These are phyloP conservation scores for Brachionus asplanchnoidis DNA, from an alignment of 1,140 invertebrate genomes.

Conservation along the genomic window DNA sequence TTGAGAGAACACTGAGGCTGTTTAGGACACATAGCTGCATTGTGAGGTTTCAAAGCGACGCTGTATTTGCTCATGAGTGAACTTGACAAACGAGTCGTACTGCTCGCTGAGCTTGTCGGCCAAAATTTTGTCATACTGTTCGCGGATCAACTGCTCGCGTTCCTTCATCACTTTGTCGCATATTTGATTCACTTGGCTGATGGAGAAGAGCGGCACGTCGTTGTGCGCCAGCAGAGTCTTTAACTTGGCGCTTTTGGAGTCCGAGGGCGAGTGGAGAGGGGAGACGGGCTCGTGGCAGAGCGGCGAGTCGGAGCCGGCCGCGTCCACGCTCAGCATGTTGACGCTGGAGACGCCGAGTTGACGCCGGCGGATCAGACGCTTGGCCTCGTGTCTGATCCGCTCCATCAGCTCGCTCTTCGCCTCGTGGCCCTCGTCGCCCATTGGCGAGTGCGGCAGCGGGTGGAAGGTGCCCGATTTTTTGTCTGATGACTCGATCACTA, in stretches of 20 bases:
- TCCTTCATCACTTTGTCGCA: slow-evolving; percentile 90
- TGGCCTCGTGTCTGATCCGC: slow-evolving; percentile 13
- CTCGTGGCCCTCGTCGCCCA: neutral
- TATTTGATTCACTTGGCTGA: slow-evolving; percentile 84
- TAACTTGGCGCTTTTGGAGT: neutral
- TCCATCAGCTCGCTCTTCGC: neutral
- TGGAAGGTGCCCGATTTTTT: neutral
- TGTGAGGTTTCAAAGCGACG: slow-evolving; percentile 67
- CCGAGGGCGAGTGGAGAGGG: neutral
- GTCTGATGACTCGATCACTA: neutral
- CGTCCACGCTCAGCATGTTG: neutral
- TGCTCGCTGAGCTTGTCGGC: slow-evolving; percentile 87
- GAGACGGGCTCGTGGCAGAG: neutral
- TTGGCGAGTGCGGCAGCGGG: neutral
- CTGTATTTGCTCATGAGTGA: slow-evolving; percentile 91
- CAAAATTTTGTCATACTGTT: slow-evolving; percentile 86
- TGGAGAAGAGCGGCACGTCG: slow-evolving; percentile 85
- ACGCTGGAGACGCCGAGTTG: neutral
- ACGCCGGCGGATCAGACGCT: neutral
- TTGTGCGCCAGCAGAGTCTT: slow-evolving; percentile 16
- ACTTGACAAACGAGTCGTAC: slow-evolving; percentile 93
- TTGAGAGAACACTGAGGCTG: neutral
- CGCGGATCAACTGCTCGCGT: slow-evolving; percentile 78
- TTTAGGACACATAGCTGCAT: slow-evolving; percentile 33
- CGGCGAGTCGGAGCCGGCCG: neutral